Evolutionary conservation across 2,888 invertebrate species (phyloP), one percentile per base, ranked within the genome.

Genomic region (Campoletis raptor): DNA sequence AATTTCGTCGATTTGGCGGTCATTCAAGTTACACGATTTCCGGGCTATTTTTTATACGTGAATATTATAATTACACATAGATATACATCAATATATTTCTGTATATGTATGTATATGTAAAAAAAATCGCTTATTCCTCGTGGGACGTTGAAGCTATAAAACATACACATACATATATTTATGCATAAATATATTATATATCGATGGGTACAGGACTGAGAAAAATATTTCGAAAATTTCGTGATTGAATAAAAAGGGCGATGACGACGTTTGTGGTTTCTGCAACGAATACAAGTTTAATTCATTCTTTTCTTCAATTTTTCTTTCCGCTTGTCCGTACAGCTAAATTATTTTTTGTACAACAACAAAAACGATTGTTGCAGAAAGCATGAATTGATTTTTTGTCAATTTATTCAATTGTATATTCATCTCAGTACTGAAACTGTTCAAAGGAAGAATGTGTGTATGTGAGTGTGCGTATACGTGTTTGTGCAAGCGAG

Each of bases 21-120:
- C 76, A 57, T 76, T 73, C 85, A 85, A 90, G 89, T 90, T 89
- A 87, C 90, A 85, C 89, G 88, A 86, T 89, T 90, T 89, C 88
- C 89, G 83, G 89, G 89, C 89, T 90, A 90, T 91, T 92, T 92
- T 92, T 90, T 91, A 91, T 89, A 92, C 90, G 87, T 88, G 91
- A 85, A 89, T 82, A 86, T 81, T 74, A 80, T 72, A 88, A 57
- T 78, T 72, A 80, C 74, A 64, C 57, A 30, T 61, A 76, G 40
- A 64, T 74, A 85, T 77, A 88, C 36, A 82, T 69, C 52, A 42
- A 77, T 66, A 72, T 42, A 85, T 72, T 66, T 57, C 64, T 85
- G 61, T 77, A 77, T 78, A 89, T 81, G 86, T 73, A 87, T 85
- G 85, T 82, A 83, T 79, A 37, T 67, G 61, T 45, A 45, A 66